A percentile compares a stretch with the other conserved stretches of the same genome.
Evolutionary conservation across 2,888 invertebrate genomes (phyloP).

Genomic region (Loripinus fragilis): DNA sequence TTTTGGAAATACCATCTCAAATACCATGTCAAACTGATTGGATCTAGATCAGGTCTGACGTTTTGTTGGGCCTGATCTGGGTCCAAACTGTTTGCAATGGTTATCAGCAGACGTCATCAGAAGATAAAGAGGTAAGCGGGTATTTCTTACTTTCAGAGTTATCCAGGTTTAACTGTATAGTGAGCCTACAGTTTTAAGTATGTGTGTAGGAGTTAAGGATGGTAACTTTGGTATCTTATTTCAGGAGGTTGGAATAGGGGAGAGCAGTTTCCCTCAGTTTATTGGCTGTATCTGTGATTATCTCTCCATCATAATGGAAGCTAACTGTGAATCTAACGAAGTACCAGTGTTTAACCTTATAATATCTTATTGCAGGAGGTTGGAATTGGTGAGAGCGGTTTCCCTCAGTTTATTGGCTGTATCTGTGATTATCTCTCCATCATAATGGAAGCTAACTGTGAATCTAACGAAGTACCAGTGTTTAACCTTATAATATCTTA

Average conservation of each 20-base stretch:
- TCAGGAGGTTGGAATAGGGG: slow-evolving; percentile 83
- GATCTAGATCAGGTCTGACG: too few species aligned
- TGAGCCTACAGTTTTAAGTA: too few species aligned
- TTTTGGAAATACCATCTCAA: too few species aligned
- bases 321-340: slow-evolving; percentile 82
- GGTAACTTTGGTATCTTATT: too few species aligned
- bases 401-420: slow-evolving; percentile 83
- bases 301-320: slow-evolving; percentile 86
- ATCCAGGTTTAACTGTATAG: too few species aligned
- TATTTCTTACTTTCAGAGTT: too few species aligned
- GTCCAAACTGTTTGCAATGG: too few species aligned
- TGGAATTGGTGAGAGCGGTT: slow-evolving; percentile 79
- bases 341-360: slow-evolving; percentile 82
- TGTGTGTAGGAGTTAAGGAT: too few species aligned
- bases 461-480: slow-evolving; percentile 82
- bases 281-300: slow-evolving; percentile 84
- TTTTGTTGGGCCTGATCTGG: too few species aligned
- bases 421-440: slow-evolving; percentile 85
- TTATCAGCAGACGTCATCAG: too few species aligned
- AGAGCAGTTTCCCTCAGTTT: slow-evolving; percentile 80
- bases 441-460: slow-evolving; percentile 85
- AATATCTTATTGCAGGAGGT: slow-evolving; percentile 78
- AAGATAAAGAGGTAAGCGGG: too few species aligned
- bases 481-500: slow-evolving; percentile 70
- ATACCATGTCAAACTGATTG: too few species aligned